Evolutionary conservation across 1,140 invertebrate genomes (phyloP).

Genomic region (Drosophila mauritiana): DNA sequence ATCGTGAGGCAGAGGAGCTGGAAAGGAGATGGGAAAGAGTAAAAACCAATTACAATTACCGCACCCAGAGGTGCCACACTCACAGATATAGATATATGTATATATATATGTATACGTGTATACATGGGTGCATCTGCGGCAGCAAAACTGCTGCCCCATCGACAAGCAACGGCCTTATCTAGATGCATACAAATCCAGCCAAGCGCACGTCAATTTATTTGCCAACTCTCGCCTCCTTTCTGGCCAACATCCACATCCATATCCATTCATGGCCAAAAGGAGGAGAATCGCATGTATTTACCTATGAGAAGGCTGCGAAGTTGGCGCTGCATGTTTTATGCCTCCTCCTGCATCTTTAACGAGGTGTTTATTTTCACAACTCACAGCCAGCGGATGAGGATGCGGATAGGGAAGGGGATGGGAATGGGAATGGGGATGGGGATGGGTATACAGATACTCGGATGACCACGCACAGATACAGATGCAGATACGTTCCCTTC

Average conservation of each 20-base stretch:
- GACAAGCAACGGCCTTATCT: slow-evolving; percentile 63
- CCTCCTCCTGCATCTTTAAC: slow-evolving; percentile 81
- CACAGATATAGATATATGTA: slow-evolving; percentile 22
- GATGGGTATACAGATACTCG: slow-evolving; percentile 5
- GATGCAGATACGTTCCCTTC: slow-evolving; percentile 5
- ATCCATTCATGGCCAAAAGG: slow-evolving; percentile 31
- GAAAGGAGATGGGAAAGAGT: slow-evolving; percentile 40
- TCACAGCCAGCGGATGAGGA: slow-evolving; percentile 58
- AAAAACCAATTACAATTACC: slow-evolving; percentile 83
- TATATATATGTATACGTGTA: slow-evolving; percentile 11
- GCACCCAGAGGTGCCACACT: slow-evolving; percentile 82
- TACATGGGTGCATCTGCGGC: slow-evolving; percentile 36
- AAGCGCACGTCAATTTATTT: slow-evolving; percentile 83
- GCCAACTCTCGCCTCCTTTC: slow-evolving; percentile 51
- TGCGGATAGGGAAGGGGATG: slow-evolving; percentile 25
- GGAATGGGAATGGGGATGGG: slow-evolving; percentile 15
- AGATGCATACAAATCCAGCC: slow-evolving; percentile 82
- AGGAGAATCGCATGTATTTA: slow-evolving; percentile 55
- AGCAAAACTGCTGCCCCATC: slow-evolving; percentile 34
- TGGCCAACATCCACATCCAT: slow-evolving; percentile 16
- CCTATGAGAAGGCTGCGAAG: slow-evolving; percentile 62
- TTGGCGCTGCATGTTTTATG: slow-evolving; percentile 82
- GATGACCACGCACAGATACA: slow-evolving; percentile 10
- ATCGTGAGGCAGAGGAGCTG: slow-evolving; percentile 57
- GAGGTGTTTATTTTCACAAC: slow-evolving; percentile 84